These are phyloP conservation scores for Atrina japonica DNA, from an alignment of 2,888 invertebrate genomes.

Conservation along the genomic window DNA sequence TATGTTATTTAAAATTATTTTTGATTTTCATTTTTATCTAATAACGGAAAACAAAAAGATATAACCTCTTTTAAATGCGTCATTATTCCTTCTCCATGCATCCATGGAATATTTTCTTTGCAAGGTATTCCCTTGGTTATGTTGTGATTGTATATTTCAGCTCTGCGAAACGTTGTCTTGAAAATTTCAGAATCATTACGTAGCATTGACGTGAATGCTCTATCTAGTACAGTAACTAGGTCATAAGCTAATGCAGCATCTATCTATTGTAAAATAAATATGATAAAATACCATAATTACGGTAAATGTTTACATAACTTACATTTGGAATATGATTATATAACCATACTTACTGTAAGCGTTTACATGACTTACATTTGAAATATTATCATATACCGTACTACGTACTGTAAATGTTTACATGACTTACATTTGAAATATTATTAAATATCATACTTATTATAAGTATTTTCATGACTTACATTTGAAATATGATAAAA, in stretches of 20 bases:
- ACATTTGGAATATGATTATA: too few relatives aligned
- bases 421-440: too few relatives aligned
- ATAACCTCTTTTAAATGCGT: conserved; percentile 65
- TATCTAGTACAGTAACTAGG: conserved; percentile 94
- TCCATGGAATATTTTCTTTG: conserved; percentile 71
- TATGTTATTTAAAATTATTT: not conserved
- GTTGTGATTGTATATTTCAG: conserved; percentile 85
- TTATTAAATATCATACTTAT: too few relatives aligned
- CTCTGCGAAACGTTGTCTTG: conserved; percentile 83
- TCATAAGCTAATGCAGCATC: conserved; percentile 98
- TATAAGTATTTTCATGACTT: too few relatives aligned
- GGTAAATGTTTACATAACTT: too few relatives aligned
- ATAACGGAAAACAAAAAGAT: too few relatives aligned
- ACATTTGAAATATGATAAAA: too few relatives aligned
- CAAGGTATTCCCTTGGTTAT: conserved; percentile 85
- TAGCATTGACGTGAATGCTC: conserved; percentile 93
- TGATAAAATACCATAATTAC: too few relatives aligned
- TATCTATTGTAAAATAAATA: conserved; percentile 84
- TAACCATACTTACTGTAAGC: too few relatives aligned
- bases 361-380: too few relatives aligned
- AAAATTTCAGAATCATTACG: conserved; percentile 94
- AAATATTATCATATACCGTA: too few relatives aligned
- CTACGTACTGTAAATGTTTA: too few relatives aligned
- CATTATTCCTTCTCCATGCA: conserved; percentile 72
- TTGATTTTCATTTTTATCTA: not conserved